Evolutionary conservation across 1,140 invertebrate genomes (phyloP), one percentile per base, ranked within the genome.

Genomic region (Choristoneura fumiferana): DNA sequence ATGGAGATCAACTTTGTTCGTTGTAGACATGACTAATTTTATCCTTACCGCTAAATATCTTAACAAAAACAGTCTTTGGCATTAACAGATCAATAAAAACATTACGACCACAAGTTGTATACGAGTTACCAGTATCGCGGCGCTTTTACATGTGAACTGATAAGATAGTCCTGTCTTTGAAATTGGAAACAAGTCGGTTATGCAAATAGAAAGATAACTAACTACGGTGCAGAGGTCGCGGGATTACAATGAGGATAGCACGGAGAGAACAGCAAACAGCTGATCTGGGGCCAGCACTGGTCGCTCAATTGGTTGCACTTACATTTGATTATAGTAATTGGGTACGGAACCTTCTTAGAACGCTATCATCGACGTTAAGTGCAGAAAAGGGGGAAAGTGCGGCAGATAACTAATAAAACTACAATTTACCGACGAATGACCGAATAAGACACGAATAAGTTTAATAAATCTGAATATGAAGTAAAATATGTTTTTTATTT

Each of bases 81-180:
- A 64, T 58, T 58, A 55, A 57, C 56, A 57, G 38, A 34, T 36
- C 15, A 22, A 59, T 43, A 18, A 17, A 52, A 69, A 78, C 78
- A 86, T 77, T 67, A 78, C 73, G 74, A 60, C 22, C 15, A 63
- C 54, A 63, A n/a, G 36, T 55, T 52, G 59, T 59, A 76, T 57
- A 60, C 79, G 78, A 75, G 78, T 72, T 65, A 58, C 61, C 69
- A 57, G 65, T 70, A 67, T 67, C 71, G 70, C 61, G 73, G 67
- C 65, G 69, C 75, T 69, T 69, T 69, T 63, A 73, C 73, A 74
- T 86, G 74, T 73, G 67, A 65, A 56, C 57, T 58, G 83, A 86
- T 86, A 84, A 87, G 81, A 84, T 86, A 82, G 52, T 62, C n/a
- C 60, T 63, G 43, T 49, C 63, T 77, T 76, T 69, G 62, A 77